Evolutionary conservation across 2,113 vertebrate species (phyloP), one percentile per base, ranked within the genome.

Genomic region (Nymphicus hollandicus): DNA sequence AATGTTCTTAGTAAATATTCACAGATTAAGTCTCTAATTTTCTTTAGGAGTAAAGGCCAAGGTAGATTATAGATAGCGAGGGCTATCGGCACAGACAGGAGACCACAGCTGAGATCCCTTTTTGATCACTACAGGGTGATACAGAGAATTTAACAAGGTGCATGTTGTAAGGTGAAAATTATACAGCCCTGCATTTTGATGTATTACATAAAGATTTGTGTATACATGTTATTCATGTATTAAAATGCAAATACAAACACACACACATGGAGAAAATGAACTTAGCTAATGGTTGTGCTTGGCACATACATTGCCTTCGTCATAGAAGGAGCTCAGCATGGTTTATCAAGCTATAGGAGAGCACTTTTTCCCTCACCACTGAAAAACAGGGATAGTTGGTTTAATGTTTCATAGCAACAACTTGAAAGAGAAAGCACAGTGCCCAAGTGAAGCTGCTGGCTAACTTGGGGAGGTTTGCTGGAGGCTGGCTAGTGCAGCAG

Each of bases 1-100:
- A 86, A 91, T 68, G 69, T 96, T 96, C 96, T 79, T 77, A 61
- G 55, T 52, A 86, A 46, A 72, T 86, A 70, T 94, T 95, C 85
- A 78, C 76, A 86, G 76, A 88, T 94, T 95, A 93, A 93, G 76
- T 64, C 89, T 39, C 84, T 55, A 17, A 49, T 90, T 92, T 73
- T 86, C 86, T 95, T 74, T 35, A 76, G 22, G 24, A 71, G 16
- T 41, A 81, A 94, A 84, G 64, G 52, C 55, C 47, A 47, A 77
- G 25, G 14, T 25, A 83, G 69, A 86, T 83, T 74, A 41, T 14
- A 69, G 92, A 74, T 52, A 81, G 43, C 13, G 41, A 86, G 27
- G 50, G 27, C 53, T 96, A 86, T 55, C 55, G 66, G 44, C 39
- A 91, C 79, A 88, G 50, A n/a, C 25, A 80, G 68, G 39, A 53